Conservation (phyloP, 2,113 vertebrate species). For the Apus apus region DNA sequence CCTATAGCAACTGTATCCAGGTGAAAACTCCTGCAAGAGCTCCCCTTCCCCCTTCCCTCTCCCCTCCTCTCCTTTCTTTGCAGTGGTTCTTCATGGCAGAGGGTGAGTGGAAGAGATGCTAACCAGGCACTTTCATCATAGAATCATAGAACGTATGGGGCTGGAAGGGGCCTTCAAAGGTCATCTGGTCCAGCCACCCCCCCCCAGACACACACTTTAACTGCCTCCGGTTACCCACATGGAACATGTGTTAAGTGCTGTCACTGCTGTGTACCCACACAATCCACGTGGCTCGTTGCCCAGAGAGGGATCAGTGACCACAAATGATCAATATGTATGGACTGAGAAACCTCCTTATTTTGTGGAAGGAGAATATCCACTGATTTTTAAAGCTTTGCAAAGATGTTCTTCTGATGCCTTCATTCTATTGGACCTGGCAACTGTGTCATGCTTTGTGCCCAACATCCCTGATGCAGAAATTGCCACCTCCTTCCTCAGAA, state of each 20-base stretch:
- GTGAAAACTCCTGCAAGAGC: conserved; percentile 54
- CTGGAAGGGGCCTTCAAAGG: too few species aligned
- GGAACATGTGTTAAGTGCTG: neutral
- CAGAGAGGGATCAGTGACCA: neutral
- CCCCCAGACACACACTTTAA: neutral
- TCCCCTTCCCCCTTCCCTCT: conserved; percentile 31
- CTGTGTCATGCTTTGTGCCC: neutral
- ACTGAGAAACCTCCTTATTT: neutral
- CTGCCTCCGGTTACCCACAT: neutral
- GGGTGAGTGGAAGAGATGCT: neutral
- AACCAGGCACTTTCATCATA: neutral
- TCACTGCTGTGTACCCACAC: rapidly evolving
- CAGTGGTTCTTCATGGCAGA: neutral
- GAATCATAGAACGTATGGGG: too few species aligned
- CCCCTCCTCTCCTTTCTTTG: neutral
- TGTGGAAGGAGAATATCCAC: neutral
- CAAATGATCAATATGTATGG: rapidly evolving
- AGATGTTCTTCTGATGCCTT: neutral
- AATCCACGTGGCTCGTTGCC: rapidly evolving
- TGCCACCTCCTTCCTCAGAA: neutral
- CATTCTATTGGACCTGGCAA: neutral
- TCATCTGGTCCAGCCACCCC: too few species aligned
- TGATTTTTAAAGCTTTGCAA: neutral
- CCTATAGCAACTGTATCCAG: conserved; percentile 75
- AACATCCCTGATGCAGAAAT: neutral